phyloP scores from a whole-genome alignment of 2,797 vertebrate species.

The Crossoptilon crossoptilon region DNA sequence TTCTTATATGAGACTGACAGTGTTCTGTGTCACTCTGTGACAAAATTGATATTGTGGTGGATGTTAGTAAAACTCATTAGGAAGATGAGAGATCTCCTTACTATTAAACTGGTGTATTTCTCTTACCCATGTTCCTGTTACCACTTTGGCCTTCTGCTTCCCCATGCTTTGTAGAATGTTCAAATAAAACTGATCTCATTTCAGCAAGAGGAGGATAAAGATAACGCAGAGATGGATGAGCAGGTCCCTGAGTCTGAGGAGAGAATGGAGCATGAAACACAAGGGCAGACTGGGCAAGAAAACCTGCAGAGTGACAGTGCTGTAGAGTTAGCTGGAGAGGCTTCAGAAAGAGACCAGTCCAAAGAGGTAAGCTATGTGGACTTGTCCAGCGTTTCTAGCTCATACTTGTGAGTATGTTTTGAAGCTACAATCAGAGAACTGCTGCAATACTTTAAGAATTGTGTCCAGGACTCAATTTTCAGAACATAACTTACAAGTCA shows the following conservation, averaged over 20 bases:
- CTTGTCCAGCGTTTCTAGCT: too few relatives aligned
- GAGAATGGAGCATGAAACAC: slow-evolving; percentile 87
- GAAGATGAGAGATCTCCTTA: not conserved
- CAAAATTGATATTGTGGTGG: not conserved
- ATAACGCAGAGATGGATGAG: slow-evolving; percentile 78
- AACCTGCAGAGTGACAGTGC: slow-evolving; percentile 92
- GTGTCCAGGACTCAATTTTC: not conserved
- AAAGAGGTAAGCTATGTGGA: slow-evolving; percentile 86
- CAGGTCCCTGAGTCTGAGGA: slow-evolving; percentile 81
- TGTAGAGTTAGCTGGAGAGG: slow-evolving; percentile 91
- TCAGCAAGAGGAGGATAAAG: slow-evolving; percentile 79
- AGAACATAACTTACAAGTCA: not conserved
- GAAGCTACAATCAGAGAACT: not conserved
- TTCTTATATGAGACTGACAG: not conserved
- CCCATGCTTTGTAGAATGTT: slow-evolving; percentile 55
- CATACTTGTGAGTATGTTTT: not conserved
- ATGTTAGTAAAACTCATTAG: not conserved
- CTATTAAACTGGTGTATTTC: not conserved
- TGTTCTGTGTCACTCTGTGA: not conserved
- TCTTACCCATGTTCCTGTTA: slow-evolving; percentile 54
- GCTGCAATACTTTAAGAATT: not conserved
- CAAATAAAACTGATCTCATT: not conserved
- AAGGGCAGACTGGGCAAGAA: slow-evolving; percentile 89
- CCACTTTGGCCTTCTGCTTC: not conserved
- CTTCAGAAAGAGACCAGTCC: slow-evolving; percentile 89